Conservation (phyloP, 2,888 invertebrate species). For the Caenorhabditis wallacei region DNA sequence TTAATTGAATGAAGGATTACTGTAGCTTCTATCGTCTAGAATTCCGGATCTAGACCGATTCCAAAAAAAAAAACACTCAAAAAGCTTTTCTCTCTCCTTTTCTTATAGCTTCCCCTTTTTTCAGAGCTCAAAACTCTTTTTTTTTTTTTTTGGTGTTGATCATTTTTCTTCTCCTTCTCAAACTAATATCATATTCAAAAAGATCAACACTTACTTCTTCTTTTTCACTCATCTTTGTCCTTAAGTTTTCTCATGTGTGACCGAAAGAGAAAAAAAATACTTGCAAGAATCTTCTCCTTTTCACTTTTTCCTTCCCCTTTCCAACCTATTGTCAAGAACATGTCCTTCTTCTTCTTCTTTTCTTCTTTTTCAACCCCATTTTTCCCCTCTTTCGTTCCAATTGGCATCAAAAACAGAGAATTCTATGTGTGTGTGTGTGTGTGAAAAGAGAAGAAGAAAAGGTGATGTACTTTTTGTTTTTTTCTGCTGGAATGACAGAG, state of each 20-base stretch:
- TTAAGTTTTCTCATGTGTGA: slow-evolving; percentile 38
- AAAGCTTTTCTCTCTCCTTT: too few species aligned
- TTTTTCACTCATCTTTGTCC: slow-evolving; percentile 35
- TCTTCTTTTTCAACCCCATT: slow-evolving; percentile 15
- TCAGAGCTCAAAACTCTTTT: slow-evolving; percentile 12
- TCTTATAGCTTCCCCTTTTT: background rate
- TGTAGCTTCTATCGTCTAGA: background rate
- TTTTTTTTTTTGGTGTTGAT: background rate
- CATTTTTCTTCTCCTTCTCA: background rate
- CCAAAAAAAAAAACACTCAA: background rate
- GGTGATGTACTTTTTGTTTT: slow-evolving; percentile 48
- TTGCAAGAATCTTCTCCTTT: slow-evolving; percentile 26
- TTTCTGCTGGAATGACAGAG: slow-evolving; percentile 10
- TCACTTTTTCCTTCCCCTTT: background rate
- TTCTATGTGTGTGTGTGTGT: background rate
- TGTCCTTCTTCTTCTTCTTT: slow-evolving; percentile 23
- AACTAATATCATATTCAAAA: slow-evolving; percentile 29
- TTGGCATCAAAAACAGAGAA: slow-evolving; percentile 16
- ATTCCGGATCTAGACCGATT: background rate
- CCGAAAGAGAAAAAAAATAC: slow-evolving; percentile 14
- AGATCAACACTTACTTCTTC: slow-evolving; percentile 28
- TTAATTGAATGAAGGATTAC: too few species aligned
- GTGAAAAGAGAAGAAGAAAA: slow-evolving; percentile 1
- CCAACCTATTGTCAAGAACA: slow-evolving; percentile 54
- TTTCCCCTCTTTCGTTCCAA: background rate